These are phyloP conservation scores for Thaleichthys pacificus DNA, from an alignment of 2,797 vertebrate genomes.

Conservation along the genomic window DNA sequence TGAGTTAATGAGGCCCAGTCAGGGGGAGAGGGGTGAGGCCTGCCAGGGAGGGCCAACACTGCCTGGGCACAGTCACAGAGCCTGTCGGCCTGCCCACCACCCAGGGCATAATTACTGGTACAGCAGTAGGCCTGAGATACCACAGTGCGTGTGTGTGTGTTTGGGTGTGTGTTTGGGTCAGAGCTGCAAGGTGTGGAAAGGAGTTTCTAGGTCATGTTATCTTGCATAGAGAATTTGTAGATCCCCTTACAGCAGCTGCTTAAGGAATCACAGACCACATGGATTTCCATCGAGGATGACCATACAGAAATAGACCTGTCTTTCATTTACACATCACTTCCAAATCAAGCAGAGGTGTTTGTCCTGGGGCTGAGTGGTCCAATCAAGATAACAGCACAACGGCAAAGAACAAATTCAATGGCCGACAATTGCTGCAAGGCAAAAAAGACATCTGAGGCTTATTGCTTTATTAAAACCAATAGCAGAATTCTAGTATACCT, in stretches of 20 bases:
- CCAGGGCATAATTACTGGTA: conserved; percentile 38
- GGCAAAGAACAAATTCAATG: not conserved
- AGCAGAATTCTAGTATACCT: not conserved
- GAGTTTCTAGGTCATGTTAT: conserved; percentile 26
- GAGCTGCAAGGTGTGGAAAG: conserved; percentile 1
- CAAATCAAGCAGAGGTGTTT: not conserved
- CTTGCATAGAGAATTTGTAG: conserved; percentile 22
- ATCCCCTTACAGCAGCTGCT: conserved; percentile 16
- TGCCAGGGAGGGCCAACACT: conserved; percentile 24
- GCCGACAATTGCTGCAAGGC: not conserved
- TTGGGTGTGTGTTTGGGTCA: not conserved
- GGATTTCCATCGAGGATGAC: too few relatives aligned
- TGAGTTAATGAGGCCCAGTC: conserved; percentile 45
- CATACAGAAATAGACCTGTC: too few relatives aligned
- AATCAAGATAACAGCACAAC: not conserved
- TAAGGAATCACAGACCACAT: too few relatives aligned
- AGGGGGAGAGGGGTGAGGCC: conserved; percentile 46
- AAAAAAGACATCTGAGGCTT: not conserved
- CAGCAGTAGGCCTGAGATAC: not conserved
- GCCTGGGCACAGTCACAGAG: conserved; percentile 46
- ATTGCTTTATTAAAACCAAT: not conserved
- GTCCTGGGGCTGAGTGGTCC: not conserved
- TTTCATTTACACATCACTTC: not conserved
- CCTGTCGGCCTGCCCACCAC: conserved; percentile 26
- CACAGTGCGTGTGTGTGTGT: not conserved